These are phyloP conservation scores for Rhabdophis nuchalis DNA, from an alignment of 2,797 vertebrate species.

Conservation along the genomic window DNA sequence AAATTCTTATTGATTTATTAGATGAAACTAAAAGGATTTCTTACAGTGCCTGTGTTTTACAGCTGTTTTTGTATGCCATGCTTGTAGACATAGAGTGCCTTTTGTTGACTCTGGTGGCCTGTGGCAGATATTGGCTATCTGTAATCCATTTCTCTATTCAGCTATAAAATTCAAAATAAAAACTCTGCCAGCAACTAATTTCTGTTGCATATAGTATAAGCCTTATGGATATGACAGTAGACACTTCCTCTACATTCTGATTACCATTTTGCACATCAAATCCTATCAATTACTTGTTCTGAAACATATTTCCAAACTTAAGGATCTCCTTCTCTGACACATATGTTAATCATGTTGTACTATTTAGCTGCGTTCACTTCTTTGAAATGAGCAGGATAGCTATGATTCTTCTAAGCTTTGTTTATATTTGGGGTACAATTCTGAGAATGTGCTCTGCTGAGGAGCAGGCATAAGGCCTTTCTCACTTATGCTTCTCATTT, in stretches of 20 bases:
- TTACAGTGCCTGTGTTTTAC: slow-evolving; percentile 49
- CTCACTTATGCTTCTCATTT: slow-evolving; percentile 56
- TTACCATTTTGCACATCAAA: slow-evolving; percentile 57
- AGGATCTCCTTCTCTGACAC: slow-evolving; percentile 58
- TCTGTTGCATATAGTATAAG: slow-evolving; percentile 47
- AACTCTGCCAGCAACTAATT: slow-evolving; percentile 49
- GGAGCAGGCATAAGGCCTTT: slow-evolving; percentile 26
- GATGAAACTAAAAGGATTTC: slow-evolving; percentile 48
- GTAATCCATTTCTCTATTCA: slow-evolving; percentile 57
- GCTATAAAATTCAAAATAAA: slow-evolving; percentile 51
- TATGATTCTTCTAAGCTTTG: slow-evolving; percentile 45
- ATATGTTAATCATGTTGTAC: slow-evolving; percentile 43
- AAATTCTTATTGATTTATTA: slow-evolving; percentile 1
- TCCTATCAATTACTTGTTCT: slow-evolving; percentile 56
- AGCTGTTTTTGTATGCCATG: slow-evolving; percentile 54
- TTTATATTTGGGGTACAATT: slow-evolving; percentile 31
- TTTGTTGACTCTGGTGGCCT: slow-evolving; percentile 61
- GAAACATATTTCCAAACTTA: slow-evolving; percentile 52
- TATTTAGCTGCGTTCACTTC: slow-evolving; percentile 46
- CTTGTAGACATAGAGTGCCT: slow-evolving; percentile 52
- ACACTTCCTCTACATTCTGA: slow-evolving; percentile 53
- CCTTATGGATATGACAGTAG: slow-evolving; percentile 52
- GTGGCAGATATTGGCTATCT: slow-evolving; percentile 64
- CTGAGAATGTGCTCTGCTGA: slow-evolving; percentile 20
- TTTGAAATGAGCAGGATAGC: slow-evolving; percentile 52